Conservation (phyloP, 2,113 vertebrate genomes). For the Bothrops jararaca region DNA sequence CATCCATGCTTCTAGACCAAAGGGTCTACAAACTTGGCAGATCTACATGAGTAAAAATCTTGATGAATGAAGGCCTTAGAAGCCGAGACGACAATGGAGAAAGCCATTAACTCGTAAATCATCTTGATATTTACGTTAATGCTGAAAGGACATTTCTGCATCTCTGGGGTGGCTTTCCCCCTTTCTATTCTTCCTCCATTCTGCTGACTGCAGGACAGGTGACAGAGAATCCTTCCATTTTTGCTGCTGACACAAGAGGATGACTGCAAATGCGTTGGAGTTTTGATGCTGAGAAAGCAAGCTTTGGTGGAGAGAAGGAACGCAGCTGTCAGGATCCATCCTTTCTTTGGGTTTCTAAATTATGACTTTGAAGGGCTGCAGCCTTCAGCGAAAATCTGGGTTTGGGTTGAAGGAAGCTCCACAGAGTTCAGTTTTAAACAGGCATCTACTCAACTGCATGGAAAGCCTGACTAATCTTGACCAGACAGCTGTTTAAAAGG, state of each 20-base stretch:
- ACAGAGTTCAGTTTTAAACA: not conserved
- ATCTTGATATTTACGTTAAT: constrained; percentile 73
- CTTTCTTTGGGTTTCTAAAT: constrained; percentile 21
- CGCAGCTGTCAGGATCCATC: not conserved
- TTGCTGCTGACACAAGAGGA: constrained; percentile 60
- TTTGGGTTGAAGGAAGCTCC: not conserved
- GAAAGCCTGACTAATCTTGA: not conserved
- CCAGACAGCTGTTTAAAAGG: not conserved
- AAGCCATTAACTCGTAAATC: constrained; percentile 69
- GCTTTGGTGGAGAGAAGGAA: constrained; percentile 32
- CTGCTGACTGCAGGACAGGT: constrained; percentile 64
- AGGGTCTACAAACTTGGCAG: constrained; percentile 45
- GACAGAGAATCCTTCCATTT: constrained; percentile 68
- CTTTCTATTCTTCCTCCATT: not conserved
- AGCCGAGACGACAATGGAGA: constrained; percentile 70
- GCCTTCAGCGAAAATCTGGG: not conserved
- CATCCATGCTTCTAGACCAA: not conserved
- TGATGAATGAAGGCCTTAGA: constrained; percentile 71
- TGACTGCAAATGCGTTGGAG: constrained; percentile 45
- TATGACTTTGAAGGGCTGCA: not conserved
- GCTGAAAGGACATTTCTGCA: constrained; percentile 66
- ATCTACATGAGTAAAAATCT: constrained; percentile 69
- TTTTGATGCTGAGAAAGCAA: constrained; percentile 56
- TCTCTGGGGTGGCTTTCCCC: constrained; percentile 36
- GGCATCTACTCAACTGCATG: not conserved